Percentiles rank a stretch among this genome's conserved stretches.
Conservation (phyloP, 2,113 vertebrate species). For the Dascyllus trimaculatus region DNA sequence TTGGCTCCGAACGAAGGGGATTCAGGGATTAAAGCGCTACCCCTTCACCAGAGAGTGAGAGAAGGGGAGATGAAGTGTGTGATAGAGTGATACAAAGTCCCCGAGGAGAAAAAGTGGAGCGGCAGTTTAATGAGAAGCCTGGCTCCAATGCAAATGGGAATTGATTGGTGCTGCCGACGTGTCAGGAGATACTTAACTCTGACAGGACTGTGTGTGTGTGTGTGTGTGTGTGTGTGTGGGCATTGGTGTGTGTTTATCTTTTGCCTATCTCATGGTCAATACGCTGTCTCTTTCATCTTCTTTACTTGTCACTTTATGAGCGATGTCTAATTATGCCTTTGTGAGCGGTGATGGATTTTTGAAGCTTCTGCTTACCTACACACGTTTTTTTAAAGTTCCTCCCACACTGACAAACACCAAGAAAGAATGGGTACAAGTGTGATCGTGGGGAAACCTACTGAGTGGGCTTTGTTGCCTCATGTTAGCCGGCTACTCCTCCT, state of each 20-base stretch:
- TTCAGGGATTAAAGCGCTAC: slow-evolving; percentile 17
- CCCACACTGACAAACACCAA: slow-evolving; percentile 10
- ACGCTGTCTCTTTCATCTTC: slow-evolving; percentile 23
- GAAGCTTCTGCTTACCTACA: slow-evolving; percentile 6
- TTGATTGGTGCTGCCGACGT: slow-evolving; percentile 57
- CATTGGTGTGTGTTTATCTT: slow-evolving; percentile 20
- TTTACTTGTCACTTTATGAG: slow-evolving; percentile 43
- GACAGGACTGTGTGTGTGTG: slow-evolving; percentile 36
- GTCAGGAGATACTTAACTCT: slow-evolving; percentile 57
- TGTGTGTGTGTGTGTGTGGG: slow-evolving; percentile 12
- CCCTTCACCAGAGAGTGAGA: slow-evolving; percentile 9
- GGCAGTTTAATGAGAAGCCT: slow-evolving; percentile 54
- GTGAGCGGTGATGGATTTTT: slow-evolving; percentile 47
- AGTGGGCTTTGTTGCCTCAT: slow-evolving; percentile 4
- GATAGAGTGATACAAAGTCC: slow-evolving; percentile 44
- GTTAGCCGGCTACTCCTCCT: slow-evolving; percentile 28
- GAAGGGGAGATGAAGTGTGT: slow-evolving; percentile 33
- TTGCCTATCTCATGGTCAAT: slow-evolving; percentile 22
- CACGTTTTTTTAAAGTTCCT: background rate
- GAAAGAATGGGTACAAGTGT: background rate
- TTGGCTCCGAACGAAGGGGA: slow-evolving; percentile 30
- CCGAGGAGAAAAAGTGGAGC: slow-evolving; percentile 42
- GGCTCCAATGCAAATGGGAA: slow-evolving; percentile 69
- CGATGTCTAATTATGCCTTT: slow-evolving; percentile 37
- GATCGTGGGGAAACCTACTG: slow-evolving; percentile 1